A percentile compares a stretch with the other conserved stretches of the same genome.
Conservation (phyloP, 2,888 invertebrate species). For the Cyclophora albipunctata region DNA sequence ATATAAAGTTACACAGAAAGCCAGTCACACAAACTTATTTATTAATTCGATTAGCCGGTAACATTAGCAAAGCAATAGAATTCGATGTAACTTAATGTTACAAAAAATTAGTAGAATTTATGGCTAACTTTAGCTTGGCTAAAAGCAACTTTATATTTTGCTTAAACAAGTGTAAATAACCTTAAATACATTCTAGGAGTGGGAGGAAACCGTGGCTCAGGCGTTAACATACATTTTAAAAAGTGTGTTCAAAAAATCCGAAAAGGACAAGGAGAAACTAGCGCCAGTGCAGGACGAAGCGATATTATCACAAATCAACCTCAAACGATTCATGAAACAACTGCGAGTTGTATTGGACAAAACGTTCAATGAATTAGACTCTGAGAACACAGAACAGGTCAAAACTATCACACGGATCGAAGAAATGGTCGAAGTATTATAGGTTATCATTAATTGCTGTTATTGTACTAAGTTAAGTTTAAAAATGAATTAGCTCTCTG, state of each 20-base stretch:
- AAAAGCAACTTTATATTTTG: too few species aligned
- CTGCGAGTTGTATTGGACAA: conserved; percentile 51
- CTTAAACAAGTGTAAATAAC: too few species aligned
- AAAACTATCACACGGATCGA: conserved; percentile 48
- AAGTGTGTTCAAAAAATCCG: conserved; percentile 77
- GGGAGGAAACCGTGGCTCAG: conserved; percentile 86
- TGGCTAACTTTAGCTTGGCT: too few species aligned
- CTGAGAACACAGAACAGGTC: conserved; percentile 22
- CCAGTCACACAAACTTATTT: too few species aligned
- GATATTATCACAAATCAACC: conserved; percentile 52
- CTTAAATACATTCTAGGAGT: conserved; percentile 71
- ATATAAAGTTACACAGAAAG: too few species aligned
- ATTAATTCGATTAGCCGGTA: too few species aligned
- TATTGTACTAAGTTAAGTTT: background rate
- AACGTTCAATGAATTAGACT: conserved; percentile 36
- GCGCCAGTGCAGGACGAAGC: conserved; percentile 69
- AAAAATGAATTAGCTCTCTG: too few species aligned
- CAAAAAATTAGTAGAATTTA: too few species aligned
- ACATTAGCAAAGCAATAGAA: too few species aligned
- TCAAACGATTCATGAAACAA: conserved; percentile 64
- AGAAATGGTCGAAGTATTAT: conserved; percentile 59
- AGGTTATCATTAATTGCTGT: conserved; percentile 1
- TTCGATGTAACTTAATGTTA: too few species aligned
- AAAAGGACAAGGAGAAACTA: conserved; percentile 77
- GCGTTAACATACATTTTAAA: conserved; percentile 79